Base-by-base conservation (phyloP, 2,113 vertebrate species). In the Gymnocephalus cernua region DNA sequence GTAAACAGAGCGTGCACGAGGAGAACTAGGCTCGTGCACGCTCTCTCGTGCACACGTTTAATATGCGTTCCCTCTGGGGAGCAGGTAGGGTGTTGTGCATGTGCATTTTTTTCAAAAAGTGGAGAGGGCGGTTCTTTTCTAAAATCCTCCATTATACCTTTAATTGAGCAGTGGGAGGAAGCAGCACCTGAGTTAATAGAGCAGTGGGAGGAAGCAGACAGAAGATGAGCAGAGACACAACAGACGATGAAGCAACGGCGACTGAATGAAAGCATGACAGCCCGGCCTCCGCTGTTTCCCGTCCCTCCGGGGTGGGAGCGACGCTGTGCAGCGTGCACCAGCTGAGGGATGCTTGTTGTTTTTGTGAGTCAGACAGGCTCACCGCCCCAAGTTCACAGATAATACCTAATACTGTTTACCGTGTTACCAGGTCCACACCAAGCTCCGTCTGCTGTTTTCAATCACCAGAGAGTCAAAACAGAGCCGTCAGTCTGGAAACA, bases 181-280 rank as follows among this genome's bases (percentile, higher is more conserved):
- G n/a, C n/a, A n/a, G n/a, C 66, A 88, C 89, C 91, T 92, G 92
- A 92, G 82, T 92, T 89, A 89, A 80, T 51, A 82, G 18, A 71
- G 54, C 25, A 47, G 73, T 80, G 89, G 89, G 88, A 59, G 82
- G 68, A 11, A 67, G 72, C 57, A 66, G 84, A 85, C 85, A 50
- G 48, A 73, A 85, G 79, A 78, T 57, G 77, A 82, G 74, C 47
- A 48, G 66, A 86, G 74, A 84, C 83, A 71, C 53, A 73, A 84
- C 81, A 81, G 12, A 10, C 50, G 27, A 65, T 87, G 80, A 90
- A 73, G 73, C 73, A 82, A 90, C 29, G 13, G 27, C 25, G 73
- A 47, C 25, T 10, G 0, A 53, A 53, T 77, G n/a, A 51, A 81
- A 47, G 72, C 25, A 66, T 23, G 58, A 79, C 70, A 72, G 32